A percentile compares a stretch with the other conserved stretches of the same genome.
Evolutionary conservation across 2,888 invertebrate genomes (phyloP).

Genomic region (Lasioglossum lativentre): DNA sequence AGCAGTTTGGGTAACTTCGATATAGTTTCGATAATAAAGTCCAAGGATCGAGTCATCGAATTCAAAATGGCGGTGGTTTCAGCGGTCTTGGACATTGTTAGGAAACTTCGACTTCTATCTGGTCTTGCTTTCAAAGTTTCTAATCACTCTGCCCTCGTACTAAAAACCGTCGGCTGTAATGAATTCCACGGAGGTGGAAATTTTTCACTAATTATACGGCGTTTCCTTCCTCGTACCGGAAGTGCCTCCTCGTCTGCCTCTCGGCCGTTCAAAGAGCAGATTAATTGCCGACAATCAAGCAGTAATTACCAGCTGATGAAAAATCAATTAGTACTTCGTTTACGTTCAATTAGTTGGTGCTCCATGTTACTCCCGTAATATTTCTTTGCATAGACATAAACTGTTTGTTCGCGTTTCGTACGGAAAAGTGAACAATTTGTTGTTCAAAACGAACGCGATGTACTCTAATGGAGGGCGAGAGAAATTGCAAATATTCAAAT

Average conservation of each 20-base stretch:
- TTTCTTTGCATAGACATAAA: background rate
- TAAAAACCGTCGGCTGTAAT: conserved; percentile 9
- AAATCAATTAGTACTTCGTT: conserved; percentile 29
- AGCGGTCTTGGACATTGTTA: background rate
- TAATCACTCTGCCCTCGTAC: background rate
- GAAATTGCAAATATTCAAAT: background rate
- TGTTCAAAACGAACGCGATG: background rate
- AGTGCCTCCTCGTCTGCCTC: background rate
- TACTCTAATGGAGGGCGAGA: background rate
- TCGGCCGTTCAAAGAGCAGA: background rate
- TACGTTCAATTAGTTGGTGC: conserved; percentile 32
- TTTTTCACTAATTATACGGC: background rate
- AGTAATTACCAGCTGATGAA: conserved; percentile 17
- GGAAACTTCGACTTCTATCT: background rate
- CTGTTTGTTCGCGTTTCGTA: background rate
- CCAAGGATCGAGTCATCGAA: too few species aligned
- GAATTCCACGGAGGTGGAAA: background rate
- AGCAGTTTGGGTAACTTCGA: too few species aligned
- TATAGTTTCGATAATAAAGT: too few species aligned
- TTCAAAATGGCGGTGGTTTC: too few species aligned
- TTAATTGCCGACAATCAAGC: conserved; percentile 19
- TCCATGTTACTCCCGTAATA: background rate
- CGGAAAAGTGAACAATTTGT: background rate
- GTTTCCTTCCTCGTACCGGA: background rate
- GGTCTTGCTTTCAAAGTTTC: background rate